Evolutionary conservation across 2,113 vertebrate genomes (phyloP).

Genomic region (human): DNA sequence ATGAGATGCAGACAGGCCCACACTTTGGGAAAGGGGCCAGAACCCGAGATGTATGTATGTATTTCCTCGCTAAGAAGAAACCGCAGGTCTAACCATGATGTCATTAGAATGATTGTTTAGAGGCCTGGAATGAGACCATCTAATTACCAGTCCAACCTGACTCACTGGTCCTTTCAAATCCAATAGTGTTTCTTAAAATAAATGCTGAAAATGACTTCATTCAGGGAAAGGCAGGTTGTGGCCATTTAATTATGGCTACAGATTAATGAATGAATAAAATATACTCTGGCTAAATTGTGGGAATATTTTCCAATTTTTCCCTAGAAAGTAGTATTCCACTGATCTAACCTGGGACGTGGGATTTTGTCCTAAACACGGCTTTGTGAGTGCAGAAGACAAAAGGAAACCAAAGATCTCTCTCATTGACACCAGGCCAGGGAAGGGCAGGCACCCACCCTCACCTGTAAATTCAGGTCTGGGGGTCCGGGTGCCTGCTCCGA

Average conservation of each 20-base stretch:
- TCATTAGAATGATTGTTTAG: background rate
- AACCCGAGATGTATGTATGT: accelerated
- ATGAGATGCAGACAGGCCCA: background rate
- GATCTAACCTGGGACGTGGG: background rate
- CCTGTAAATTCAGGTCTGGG: accelerated
- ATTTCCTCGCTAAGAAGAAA: background rate
- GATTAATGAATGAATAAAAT: background rate
- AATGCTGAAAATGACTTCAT: background rate
- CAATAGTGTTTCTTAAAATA: background rate
- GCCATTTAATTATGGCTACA: background rate
- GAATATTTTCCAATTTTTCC: background rate
- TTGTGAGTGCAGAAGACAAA: too few species aligned
- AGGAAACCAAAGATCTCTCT: accelerated
- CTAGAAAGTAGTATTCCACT: background rate
- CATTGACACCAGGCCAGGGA: accelerated
- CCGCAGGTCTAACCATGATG: accelerated
- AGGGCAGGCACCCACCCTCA: accelerated
- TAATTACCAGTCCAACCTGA: background rate
- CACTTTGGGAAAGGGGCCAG: background rate
- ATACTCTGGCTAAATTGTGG: background rate
- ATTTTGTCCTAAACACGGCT: background rate
- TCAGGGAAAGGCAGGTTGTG: background rate
- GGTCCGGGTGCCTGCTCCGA: accelerated
- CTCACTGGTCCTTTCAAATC: background rate
- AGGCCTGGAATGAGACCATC: background rate